These are phyloP conservation scores for Erebia aethiops DNA, from an alignment of 2,888 invertebrate species.

Conservation along the genomic window DNA sequence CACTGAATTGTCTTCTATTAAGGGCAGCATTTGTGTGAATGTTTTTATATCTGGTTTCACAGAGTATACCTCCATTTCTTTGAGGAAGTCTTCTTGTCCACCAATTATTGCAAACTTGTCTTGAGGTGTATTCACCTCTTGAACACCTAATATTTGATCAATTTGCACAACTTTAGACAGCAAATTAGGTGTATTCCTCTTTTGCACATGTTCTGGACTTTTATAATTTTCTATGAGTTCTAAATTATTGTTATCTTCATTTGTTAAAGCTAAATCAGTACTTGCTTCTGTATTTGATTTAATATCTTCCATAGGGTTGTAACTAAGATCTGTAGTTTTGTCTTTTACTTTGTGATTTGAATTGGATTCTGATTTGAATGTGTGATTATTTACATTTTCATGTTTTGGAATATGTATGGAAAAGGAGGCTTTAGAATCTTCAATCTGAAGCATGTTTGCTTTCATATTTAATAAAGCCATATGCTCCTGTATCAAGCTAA, in stretches of 20 bases:
- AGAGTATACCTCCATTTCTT: constrained; percentile 86
- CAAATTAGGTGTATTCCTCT: constrained; percentile 84
- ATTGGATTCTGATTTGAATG: not conserved
- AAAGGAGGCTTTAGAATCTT: constrained; percentile 27
- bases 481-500: constrained; percentile 57
- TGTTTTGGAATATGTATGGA: not conserved
- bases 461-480: constrained; percentile 46
- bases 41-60: constrained; percentile 90
- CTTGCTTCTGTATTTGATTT: constrained; percentile 3
- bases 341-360: constrained; percentile 6
- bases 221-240: constrained; percentile 38
- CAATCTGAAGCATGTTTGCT: constrained; percentile 42
- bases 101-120: constrained; percentile 91
- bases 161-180: constrained; percentile 84
- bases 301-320: not conserved
- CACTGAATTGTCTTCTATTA: constrained; percentile 85
- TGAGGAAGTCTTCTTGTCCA: constrained; percentile 89
- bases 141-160: constrained; percentile 83
- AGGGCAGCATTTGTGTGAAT: constrained; percentile 88
- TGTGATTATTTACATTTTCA: not conserved
- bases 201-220: constrained; percentile 22
- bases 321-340: constrained; percentile 1
- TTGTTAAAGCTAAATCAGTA: constrained; percentile 8
- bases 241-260: constrained; percentile 21
- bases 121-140: constrained; percentile 82